These are phyloP conservation scores for Pyrocoelia pectoralis DNA, from an alignment of 2,888 invertebrate genomes.

Conservation along the genomic window DNA sequence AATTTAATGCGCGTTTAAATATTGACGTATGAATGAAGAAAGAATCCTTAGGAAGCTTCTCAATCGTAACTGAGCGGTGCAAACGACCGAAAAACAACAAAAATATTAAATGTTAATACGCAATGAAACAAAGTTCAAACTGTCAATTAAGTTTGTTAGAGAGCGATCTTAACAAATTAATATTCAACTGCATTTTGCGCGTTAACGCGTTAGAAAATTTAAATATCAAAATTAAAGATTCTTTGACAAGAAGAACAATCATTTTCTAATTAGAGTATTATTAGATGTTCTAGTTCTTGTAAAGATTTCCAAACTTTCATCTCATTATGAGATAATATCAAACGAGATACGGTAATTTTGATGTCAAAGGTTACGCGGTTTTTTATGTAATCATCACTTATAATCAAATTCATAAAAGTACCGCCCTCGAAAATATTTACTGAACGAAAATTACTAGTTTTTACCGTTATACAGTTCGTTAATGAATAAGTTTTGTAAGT, in stretches of 20 bases:
- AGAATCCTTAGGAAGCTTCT: too few relatives aligned
- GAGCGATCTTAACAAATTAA: slow-evolving; percentile 13
- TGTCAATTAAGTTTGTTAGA: slow-evolving; percentile 21
- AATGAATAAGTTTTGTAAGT: too few relatives aligned
- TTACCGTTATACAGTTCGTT: too few relatives aligned
- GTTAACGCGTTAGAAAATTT: background rate
- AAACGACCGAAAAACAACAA: slow-evolving; percentile 14
- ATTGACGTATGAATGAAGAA: too few relatives aligned
- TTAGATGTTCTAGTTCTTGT: background rate
- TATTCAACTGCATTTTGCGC: slow-evolving; percentile 8
- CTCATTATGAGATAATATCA: background rate
- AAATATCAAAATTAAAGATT: background rate
- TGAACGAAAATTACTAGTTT: too few relatives aligned
- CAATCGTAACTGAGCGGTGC: background rate
- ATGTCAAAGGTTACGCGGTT: slow-evolving; percentile 6
- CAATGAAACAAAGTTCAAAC: slow-evolving; percentile 23
- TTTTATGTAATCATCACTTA: slow-evolving; percentile 5
- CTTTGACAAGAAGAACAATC: background rate
- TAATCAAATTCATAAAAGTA: background rate
- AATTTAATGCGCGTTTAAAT: too few relatives aligned
- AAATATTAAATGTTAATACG: slow-evolving; percentile 16
- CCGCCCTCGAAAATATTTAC: background rate
- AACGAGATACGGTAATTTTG: background rate
- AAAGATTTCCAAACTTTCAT: slow-evolving; percentile 7
- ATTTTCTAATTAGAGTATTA: slow-evolving; percentile 1